Base-by-base conservation (phyloP, 2,797 vertebrate species). In the Cuculus canorus region DNA sequence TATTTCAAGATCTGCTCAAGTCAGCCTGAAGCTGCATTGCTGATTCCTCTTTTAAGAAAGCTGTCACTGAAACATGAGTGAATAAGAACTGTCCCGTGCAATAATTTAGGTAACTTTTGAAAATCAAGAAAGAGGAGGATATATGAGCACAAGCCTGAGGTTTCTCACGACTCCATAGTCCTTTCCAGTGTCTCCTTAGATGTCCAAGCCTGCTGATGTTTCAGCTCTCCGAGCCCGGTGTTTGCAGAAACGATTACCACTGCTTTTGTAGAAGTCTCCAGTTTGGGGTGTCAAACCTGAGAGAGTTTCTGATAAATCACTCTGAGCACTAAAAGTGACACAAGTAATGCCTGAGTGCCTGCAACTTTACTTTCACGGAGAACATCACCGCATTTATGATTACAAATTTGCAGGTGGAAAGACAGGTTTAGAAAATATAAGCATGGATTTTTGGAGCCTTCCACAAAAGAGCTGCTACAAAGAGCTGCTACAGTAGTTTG, bases 181-280 rank as follows among this genome's bases (percentile, higher is more conserved):
- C 27, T 27, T 77, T 77, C 30, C 37, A 37, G 17, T 8, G 17
- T 19, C 39, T 30, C 13, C 45, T 45, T 30, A 41, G 28, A 25
- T 39, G 56, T 37, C 45, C 16, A 45, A 39, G 13, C 73, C 24
- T 35, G 56, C 14, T 64, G 30, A 19, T 23, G 25, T 17, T 35
- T 57, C 43, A 33, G 33, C 12, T 59, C 37, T 30, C 37, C 23
- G 19, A 41, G 25, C 13, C 15, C 37, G 8, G 23, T 12, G 50
- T 35, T 57, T 52, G 32, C 43, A 78, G 61, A 61, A 63, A 25
- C 0, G 0, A 17, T 27, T 8, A 11, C 48, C 7, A 3, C 22
- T 2, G 5, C 35, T 33, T 39, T 35, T 14, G 3, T 13, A 32
- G 65, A 8, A 73, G 27, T 10, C 54, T 69, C 35, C 45, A 12